phyloP scores from a whole-genome alignment of 2,888 invertebrate genomes.

The Nezara viridula region DNA sequence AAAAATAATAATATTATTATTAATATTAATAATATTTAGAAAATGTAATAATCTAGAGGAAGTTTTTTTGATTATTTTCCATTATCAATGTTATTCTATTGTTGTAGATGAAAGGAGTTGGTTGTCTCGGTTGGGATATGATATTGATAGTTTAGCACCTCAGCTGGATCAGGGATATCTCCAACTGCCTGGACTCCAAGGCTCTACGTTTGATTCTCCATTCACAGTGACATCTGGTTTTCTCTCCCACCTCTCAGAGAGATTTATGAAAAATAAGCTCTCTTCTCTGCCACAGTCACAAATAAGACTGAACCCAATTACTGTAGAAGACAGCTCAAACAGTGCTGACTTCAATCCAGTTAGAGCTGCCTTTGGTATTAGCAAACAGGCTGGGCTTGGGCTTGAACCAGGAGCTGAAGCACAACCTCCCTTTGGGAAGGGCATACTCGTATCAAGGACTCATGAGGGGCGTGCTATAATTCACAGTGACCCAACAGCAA shows the following conservation, averaged over 20 bases:
- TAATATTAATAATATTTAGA: no score
- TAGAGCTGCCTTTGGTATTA: slow-evolving; percentile 62
- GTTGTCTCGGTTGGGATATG: slow-evolving; percentile 87
- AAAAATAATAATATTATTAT: no score
- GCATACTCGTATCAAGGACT: slow-evolving; percentile 85
- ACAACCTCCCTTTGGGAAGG: slow-evolving; percentile 87
- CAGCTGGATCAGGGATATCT: slow-evolving; percentile 77
- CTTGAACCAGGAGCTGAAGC: slow-evolving; percentile 64
- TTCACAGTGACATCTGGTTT: slow-evolving; percentile 87
- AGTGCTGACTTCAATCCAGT: slow-evolving; percentile 62
- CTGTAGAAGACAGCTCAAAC: slow-evolving; percentile 59
- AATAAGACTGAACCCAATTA: slow-evolving; percentile 64
- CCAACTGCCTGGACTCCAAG: slow-evolving; percentile 69
- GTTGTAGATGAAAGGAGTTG: slow-evolving; percentile 86
- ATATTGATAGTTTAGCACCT: slow-evolving; percentile 87
- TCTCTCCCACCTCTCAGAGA: slow-evolving; percentile 80
- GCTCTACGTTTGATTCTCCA: slow-evolving; percentile 59
- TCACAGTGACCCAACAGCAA: slow-evolving; percentile 86
- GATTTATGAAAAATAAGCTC: slow-evolving; percentile 78
- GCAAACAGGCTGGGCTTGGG: slow-evolving; percentile 60
- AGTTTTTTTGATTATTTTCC: background rate
- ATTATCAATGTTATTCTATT: background rate
- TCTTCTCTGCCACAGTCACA: slow-evolving; percentile 65
- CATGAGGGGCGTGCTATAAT: slow-evolving; percentile 85
- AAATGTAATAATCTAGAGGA: background rate